Evolutionary conservation across 2,888 invertebrate genomes (phyloP).

Genomic region (Sturmia bella): DNA sequence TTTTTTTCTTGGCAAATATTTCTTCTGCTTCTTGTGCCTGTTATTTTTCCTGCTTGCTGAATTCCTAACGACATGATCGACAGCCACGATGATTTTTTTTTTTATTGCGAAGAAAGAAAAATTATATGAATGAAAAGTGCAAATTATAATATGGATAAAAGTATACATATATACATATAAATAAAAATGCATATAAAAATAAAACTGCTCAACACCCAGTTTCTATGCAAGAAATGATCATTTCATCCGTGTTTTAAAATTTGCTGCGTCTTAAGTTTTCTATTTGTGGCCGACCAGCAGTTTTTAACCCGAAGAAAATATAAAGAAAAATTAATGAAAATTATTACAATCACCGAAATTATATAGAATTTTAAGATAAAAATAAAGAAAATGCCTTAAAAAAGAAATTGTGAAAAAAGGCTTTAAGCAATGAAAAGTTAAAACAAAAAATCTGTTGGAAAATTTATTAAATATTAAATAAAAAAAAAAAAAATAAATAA

Average conservation of each 20-base stretch:
- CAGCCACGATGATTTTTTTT: constrained; percentile 32
- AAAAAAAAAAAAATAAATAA: not conserved
- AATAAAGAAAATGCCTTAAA: not conserved
- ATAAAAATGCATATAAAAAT: constrained; percentile 14
- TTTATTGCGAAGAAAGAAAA: constrained; percentile 16
- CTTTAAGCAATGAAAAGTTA: not conserved
- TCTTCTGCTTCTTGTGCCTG: constrained; percentile 8
- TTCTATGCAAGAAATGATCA: constrained; percentile 2
- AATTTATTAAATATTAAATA: not conserved
- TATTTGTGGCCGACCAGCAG: not conserved
- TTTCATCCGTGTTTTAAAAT: constrained; percentile 6
- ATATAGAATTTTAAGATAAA: constrained; percentile 15
- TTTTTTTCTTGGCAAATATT: no score
- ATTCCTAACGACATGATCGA: constrained; percentile 51
- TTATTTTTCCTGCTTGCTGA: constrained; percentile 51
- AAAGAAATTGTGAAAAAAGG: constrained; percentile 1
- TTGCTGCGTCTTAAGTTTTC: not conserved
- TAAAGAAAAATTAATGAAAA: constrained; percentile 24
- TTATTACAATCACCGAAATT: constrained; percentile 27
- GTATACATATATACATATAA: not conserved
- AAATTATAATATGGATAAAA: constrained; percentile 59
- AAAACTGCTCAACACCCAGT: constrained; percentile 35
- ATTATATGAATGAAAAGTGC: constrained; percentile 66
- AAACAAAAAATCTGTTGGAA: constrained; percentile 7
- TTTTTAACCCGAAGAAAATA: constrained; percentile 5